A percentile compares a stretch with the other conserved stretches of the same genome.
These are phyloP conservation scores for Acromyrmex echinatior DNA, from an alignment of 1,140 invertebrate species.

Conservation along the genomic window DNA sequence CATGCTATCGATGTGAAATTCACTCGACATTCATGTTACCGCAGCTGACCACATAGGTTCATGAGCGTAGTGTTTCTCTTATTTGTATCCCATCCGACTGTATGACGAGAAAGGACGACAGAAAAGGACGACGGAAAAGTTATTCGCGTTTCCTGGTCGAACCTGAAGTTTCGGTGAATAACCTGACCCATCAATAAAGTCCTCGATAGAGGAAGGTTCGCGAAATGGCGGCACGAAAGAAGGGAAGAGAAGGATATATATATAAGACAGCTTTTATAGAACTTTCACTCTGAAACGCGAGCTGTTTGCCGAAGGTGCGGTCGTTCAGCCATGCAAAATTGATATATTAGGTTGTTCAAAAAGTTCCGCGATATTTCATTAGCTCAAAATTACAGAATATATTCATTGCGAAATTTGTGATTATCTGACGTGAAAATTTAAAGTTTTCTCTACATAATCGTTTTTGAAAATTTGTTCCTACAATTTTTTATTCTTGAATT, in stretches of 20 bases:
- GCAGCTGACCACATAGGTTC: conserved; percentile 46
- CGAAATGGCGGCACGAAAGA: not conserved
- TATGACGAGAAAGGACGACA: not conserved
- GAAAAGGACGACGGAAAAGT: conserved; percentile 42
- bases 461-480: too few species aligned
- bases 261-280: conserved; percentile 24
- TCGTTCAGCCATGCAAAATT: conserved; percentile 18
- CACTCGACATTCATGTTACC: conserved; percentile 47
- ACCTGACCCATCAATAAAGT: conserved; percentile 48
- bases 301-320: conserved; percentile 16
- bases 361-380: too few species aligned
- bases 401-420: too few species aligned
- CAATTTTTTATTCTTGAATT: too few species aligned
- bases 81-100: not conserved
- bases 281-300: conserved; percentile 37
- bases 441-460: too few species aligned
- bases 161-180: conserved; percentile 49
- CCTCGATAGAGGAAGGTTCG: conserved; percentile 16
- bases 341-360: too few species aligned
- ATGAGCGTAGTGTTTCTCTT: conserved; percentile 34
- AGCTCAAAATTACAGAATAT: too few species aligned
- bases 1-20: conserved; percentile 26
- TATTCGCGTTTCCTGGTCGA: conserved; percentile 55
- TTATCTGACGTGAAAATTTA: too few species aligned
- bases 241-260: not conserved